These are phyloP conservation scores for Dynastes tityus DNA, from an alignment of 2,888 invertebrate species.

Conservation along the genomic window DNA sequence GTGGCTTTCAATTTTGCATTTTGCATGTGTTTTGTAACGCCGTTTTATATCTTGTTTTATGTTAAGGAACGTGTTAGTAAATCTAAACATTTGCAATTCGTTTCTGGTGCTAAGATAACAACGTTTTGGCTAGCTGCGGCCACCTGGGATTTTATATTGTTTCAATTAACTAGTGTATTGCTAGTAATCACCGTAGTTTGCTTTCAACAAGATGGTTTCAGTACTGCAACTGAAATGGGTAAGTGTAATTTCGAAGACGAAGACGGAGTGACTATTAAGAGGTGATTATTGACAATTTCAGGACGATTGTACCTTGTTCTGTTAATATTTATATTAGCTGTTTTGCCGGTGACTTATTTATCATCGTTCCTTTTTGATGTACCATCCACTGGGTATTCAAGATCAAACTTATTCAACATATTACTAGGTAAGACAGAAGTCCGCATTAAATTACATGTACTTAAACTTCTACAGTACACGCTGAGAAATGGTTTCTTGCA, in stretches of 20 bases:
- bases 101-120: slow-evolving; percentile 79
- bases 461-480: too few relatives aligned
- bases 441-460: too few relatives aligned
- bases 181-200: slow-evolving; percentile 77
- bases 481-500: too few relatives aligned
- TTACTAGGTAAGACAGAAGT: slow-evolving; percentile 76
- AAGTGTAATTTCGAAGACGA: slow-evolving; percentile 49
- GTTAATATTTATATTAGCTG: slow-evolving; percentile 80
- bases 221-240: slow-evolving; percentile 73
- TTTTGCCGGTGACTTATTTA: slow-evolving; percentile 83
- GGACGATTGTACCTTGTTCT: slow-evolving; percentile 77
- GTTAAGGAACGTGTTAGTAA: slow-evolving; percentile 80
- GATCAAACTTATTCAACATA: slow-evolving; percentile 81
- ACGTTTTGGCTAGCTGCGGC: slow-evolving; percentile 82
- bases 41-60: slow-evolving; percentile 76
- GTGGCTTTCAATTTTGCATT: slow-evolving; percentile 81
- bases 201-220: slow-evolving; percentile 79
- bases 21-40: slow-evolving; percentile 80
- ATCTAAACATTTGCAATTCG: slow-evolving; percentile 81
- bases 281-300: slow-evolving; percentile 62
- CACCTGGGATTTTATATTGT: slow-evolving; percentile 79
- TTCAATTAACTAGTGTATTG: slow-evolving; percentile 73
- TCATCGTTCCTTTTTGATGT: slow-evolving; percentile 79
- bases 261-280: neutral
- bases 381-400: slow-evolving; percentile 84